phyloP scores from a whole-genome alignment of 2,113 vertebrate species.

The Hydropotes inermis region DNA sequence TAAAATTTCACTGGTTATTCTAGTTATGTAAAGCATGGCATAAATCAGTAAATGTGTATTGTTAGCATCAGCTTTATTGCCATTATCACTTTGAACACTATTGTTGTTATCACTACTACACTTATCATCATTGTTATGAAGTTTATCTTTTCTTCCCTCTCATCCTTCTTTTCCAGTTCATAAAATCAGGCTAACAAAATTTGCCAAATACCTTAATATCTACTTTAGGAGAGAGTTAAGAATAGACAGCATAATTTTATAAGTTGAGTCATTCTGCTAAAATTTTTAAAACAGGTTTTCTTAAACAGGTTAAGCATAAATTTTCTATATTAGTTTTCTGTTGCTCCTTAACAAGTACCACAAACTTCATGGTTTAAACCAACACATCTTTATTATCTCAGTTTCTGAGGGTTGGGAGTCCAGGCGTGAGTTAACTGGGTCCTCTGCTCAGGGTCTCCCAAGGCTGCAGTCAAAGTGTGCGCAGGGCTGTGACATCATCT shows the following conservation, averaged over 20 bases:
- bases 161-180: neutral
- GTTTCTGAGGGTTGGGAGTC: neutral
- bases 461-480: neutral
- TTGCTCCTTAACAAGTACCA: neutral
- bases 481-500: no score
- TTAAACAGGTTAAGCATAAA: neutral
- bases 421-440: neutral
- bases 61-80: neutral
- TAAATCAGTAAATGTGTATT: neutral
- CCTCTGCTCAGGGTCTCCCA: neutral
- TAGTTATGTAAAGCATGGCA: neutral
- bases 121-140: rapidly evolving
- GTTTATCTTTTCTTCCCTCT: neutral
- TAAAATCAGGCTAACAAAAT: neutral
- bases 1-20: neutral
- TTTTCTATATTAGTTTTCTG: neutral
- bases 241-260: neutral
- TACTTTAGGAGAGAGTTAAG: neutral
- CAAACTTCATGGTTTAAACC: neutral
- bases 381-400: neutral
- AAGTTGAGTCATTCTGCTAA: neutral
- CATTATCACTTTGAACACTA: neutral
- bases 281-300: neutral
- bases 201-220: neutral
- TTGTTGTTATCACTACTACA: neutral